Evolutionary conservation across 2,113 vertebrate species (phyloP).

Genomic region (Corythaixoides concolor): DNA sequence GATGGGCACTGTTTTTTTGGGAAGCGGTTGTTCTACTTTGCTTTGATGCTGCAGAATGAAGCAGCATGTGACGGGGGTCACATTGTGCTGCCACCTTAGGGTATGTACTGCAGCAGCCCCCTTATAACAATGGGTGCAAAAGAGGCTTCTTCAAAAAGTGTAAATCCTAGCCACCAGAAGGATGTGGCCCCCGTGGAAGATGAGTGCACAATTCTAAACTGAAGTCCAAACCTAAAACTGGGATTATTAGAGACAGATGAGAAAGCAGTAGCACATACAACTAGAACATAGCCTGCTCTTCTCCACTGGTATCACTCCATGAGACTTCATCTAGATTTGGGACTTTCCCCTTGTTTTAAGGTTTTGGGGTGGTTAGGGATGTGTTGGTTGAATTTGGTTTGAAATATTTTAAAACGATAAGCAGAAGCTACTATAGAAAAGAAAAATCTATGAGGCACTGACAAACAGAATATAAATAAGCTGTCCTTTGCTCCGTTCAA

Average conservation of each 20-base stretch:
- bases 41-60: neutral
- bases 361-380: neutral
- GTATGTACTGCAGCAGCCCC: neutral
- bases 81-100: neutral
- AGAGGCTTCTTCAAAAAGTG: neutral
- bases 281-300: neutral
- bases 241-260: neutral
- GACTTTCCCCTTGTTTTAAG: neutral
- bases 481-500: neutral
- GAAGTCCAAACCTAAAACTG: neutral
- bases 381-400: neutral
- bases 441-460: neutral
- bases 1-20: neutral
- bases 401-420: neutral
- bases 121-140: neutral
- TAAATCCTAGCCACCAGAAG: neutral
- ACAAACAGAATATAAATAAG: neutral
- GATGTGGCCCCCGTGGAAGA: neutral
- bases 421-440: neutral
- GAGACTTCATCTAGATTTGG: neutral
- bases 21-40: neutral
- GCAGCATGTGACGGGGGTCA: rapidly evolving
- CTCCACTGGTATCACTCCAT: neutral
- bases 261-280: neutral
- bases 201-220: neutral